phyloP scores from a whole-genome alignment of 2,113 vertebrate species.

The Propithecus coquereli region DNA sequence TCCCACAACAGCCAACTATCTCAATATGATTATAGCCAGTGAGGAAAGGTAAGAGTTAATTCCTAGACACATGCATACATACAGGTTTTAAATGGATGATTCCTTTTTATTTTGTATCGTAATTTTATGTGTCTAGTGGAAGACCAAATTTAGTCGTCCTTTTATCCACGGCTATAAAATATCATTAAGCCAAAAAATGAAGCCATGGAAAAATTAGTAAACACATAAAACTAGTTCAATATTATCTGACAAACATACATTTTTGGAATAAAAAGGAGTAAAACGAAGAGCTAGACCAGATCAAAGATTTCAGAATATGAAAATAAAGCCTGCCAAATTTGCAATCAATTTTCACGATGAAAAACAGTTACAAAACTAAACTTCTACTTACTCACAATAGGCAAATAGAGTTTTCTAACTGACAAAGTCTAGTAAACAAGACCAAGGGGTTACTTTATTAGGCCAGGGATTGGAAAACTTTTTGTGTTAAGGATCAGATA shows the following conservation, averaged over 20 bases:
- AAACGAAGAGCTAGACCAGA: neutral
- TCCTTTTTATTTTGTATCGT: neutral
- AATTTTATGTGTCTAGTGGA: neutral
- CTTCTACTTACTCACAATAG: neutral
- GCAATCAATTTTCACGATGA: neutral
- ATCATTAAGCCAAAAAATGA: neutral
- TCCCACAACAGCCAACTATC: neutral
- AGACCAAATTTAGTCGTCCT: neutral
- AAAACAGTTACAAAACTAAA: neutral
- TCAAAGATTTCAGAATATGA: neutral
- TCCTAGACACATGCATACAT: neutral
- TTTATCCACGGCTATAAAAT: neutral
- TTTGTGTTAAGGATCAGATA: neutral
- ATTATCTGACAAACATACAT: neutral
- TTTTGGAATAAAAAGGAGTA: neutral
- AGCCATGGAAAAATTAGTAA: neutral
- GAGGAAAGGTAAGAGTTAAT: constrained; percentile 1
- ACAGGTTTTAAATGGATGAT: neutral
- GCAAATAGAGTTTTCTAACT: neutral
- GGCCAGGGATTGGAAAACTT: neutral
- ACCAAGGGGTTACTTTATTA: neutral
- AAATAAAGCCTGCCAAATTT: neutral
- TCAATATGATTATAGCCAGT: neutral
- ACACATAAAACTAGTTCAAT: neutral
- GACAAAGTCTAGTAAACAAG: neutral